A percentile compares a stretch with the other conserved stretches of the same genome.
phyloP scores from a whole-genome alignment of 2,113 vertebrate genomes.

The Corythaeola cristata region DNA sequence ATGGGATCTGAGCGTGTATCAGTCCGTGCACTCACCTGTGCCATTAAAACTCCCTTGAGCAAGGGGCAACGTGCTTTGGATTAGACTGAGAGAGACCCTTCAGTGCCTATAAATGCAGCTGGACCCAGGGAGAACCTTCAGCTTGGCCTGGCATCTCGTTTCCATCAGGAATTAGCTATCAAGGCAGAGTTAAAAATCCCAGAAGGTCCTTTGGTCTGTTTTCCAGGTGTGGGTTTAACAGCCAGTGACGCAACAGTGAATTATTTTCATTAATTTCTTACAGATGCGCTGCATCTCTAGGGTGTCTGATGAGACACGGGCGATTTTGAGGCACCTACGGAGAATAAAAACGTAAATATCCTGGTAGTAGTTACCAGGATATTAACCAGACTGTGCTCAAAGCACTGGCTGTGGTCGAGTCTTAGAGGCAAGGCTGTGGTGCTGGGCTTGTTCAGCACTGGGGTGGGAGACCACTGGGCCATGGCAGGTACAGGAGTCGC shows the following conservation, averaged over 20 bases:
- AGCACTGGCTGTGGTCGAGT: neutral
- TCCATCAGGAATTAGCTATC: neutral
- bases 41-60: neutral
- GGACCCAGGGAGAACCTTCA: neutral
- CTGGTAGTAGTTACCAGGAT: neutral
- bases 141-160: neutral
- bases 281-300: neutral
- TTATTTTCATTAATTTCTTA: neutral
- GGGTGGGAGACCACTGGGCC: neutral
- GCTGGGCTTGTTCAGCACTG: neutral
- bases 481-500: neutral
- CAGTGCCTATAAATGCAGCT: neutral
- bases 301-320: neutral
- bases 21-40: neutral
- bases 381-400: neutral
- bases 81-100: neutral
- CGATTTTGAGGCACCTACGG: neutral
- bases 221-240: neutral
- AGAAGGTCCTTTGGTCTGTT: neutral
- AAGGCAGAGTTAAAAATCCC: neutral
- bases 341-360: neutral
- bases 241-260: neutral
- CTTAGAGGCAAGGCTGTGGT: neutral
- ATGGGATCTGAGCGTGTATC: neutral
- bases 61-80: neutral